Evolutionary conservation across 1,140 invertebrate genomes (phyloP).

Genomic region (Formica selysi): DNA sequence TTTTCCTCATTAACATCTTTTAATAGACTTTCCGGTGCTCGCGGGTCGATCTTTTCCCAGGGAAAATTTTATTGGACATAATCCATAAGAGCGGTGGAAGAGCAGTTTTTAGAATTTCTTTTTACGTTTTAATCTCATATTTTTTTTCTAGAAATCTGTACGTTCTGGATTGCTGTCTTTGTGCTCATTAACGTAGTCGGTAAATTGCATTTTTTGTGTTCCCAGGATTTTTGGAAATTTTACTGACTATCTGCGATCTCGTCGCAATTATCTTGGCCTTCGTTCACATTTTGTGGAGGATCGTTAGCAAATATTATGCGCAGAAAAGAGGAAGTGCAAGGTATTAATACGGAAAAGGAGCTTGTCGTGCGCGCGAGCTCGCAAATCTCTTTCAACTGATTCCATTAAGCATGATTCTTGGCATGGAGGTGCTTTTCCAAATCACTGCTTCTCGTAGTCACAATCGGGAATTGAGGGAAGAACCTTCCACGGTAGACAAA

Average conservation of each 20-base stretch:
- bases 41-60: background rate
- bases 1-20: background rate
- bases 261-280: slow-evolving; percentile 23
- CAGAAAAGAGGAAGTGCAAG: slow-evolving; percentile 27
- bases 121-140: slow-evolving; percentile 47
- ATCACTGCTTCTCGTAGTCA: slow-evolving; percentile 40
- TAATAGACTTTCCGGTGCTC: background rate
- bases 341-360: slow-evolving; percentile 38
- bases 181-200: slow-evolving; percentile 31
- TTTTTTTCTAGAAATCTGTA: slow-evolving; percentile 21
- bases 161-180: slow-evolving; percentile 42
- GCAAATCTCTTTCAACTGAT: slow-evolving; percentile 34
- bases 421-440: slow-evolving; percentile 23
- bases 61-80: slow-evolving; percentile 36
- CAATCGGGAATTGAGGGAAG: slow-evolving; percentile 36
- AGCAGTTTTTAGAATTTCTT: slow-evolving; percentile 32
- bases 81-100: background rate
- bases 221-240: slow-evolving; percentile 23
- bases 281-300: slow-evolving; percentile 33
- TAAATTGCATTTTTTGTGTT: slow-evolving; percentile 61
- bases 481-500: slow-evolving; percentile 60
- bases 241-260: slow-evolving; percentile 38
- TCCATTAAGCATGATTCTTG: slow-evolving; percentile 43
- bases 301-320: slow-evolving; percentile 49
- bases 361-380: slow-evolving; percentile 27